phyloP scores from a whole-genome alignment of 2,888 invertebrate genomes.

The Caenorhabditis virilis region DNA sequence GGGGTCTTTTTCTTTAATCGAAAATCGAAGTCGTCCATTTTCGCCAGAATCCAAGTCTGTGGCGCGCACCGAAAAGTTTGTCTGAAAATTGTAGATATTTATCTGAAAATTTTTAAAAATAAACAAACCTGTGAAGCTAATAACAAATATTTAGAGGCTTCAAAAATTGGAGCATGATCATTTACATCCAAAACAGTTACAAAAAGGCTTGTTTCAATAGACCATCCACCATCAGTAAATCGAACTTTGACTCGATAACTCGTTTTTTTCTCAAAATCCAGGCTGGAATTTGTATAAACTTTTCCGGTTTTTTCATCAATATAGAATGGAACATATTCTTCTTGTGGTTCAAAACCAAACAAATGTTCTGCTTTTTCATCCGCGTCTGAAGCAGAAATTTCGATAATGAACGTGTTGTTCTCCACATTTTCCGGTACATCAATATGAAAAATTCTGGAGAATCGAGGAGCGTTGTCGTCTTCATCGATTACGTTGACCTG shows the following conservation, averaged over 20 bases:
- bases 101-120: background rate
- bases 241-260: constrained; percentile 49
- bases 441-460: constrained; percentile 70
- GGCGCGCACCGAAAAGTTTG: no score
- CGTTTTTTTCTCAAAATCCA: constrained; percentile 43
- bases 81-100: no score
- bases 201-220: constrained; percentile 76
- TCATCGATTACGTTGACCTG: constrained; percentile 79
- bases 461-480: constrained; percentile 91
- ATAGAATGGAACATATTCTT: constrained; percentile 13
- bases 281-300: constrained; percentile 15
- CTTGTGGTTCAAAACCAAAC: constrained; percentile 35
- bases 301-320: constrained; percentile 28
- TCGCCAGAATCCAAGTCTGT: constrained; percentile 12
- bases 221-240: constrained; percentile 51
- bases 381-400: constrained; percentile 43
- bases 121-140: background rate
- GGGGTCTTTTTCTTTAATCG: no score
- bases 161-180: constrained; percentile 89
- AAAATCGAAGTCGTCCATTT: constrained; percentile 15
- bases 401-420: constrained; percentile 30
- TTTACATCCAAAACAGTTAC: constrained; percentile 88
- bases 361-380: constrained; percentile 33
- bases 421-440: constrained; percentile 44
- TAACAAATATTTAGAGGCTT: constrained; percentile 21